Base-by-base conservation (phyloP, 2,888 invertebrate species). In the Carpatolechia fugitivella region DNA sequence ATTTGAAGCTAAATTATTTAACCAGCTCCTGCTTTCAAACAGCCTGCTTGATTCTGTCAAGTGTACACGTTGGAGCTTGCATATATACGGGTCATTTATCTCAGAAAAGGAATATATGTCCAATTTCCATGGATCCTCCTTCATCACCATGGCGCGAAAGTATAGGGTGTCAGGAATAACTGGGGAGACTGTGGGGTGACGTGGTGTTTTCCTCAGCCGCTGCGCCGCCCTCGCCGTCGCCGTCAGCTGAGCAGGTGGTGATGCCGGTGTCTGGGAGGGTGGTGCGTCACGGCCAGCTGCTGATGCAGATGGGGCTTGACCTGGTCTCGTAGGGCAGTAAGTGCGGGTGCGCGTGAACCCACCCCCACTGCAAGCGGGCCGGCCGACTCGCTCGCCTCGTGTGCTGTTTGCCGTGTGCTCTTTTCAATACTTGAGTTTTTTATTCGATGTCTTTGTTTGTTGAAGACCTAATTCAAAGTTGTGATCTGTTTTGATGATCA, bases 231-330 rank as follows among this genome's bases (percentile, higher is more conserved):
- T 63, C 71, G 62, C 64, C 74, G 50, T 72, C 77, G 58, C 70
- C 73, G 56, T 78, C 76, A 33, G 77, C 76, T 40, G 82, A 83
- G 54, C 78, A 72, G 61, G 74, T 75, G 61, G 87, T 90, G 66
- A 72, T 84, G 66, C 90, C 90, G 46, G 80, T 85, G 59, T 87
- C 91, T 57, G 91, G 91, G 66, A 78, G 76, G 65, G 87, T 91
- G 64, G 82, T 84, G 65, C 72, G 66, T 58, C 65, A 78, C 60
- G 85, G 80, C 60, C 80, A 80, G 66, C 64, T 74, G 65, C 62
- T 74, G 63, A 59, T 70, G 71, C 76, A 78, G 70, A 68, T 72
- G 74, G 74, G 81, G 56, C 76, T 73, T 65, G 64, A 69, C 65
- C 71, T 74, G 49, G 76, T 78, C 59, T 73, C 81, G 66, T 86